phyloP scores from a whole-genome alignment of 2,888 invertebrate genomes.

The Ornithoptera alexandrae region DNA sequence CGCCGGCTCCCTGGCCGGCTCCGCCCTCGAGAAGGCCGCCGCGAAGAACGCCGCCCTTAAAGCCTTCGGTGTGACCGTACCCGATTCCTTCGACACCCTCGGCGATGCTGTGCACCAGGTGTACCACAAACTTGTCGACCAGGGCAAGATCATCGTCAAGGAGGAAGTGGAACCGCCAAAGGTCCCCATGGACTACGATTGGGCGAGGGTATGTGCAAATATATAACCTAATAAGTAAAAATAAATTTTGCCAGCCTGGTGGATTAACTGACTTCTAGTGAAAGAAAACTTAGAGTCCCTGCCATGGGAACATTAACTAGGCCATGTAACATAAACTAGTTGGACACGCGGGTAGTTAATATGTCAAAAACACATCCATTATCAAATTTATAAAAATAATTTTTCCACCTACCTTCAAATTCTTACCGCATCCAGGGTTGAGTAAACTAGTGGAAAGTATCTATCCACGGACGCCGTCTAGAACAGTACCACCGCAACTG shows the following conservation, averaged over 20 bases:
- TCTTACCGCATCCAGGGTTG: too few relatives aligned
- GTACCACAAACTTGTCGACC: constrained; percentile 87
- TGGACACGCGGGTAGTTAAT: too few relatives aligned
- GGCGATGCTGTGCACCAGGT: constrained; percentile 82
- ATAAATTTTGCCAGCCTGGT: too few relatives aligned
- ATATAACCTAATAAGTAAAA: too few relatives aligned
- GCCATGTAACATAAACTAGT: too few relatives aligned
- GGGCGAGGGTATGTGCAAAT: constrained; percentile 87
- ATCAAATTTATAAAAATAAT: too few relatives aligned
- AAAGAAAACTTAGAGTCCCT: too few relatives aligned
- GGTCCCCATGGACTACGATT: constrained; percentile 99
- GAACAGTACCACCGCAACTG: too few relatives aligned
- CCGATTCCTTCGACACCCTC: constrained; percentile 93
- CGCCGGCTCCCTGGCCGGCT: constrained; percentile 98
- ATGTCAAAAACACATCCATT: too few relatives aligned
- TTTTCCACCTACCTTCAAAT: too few relatives aligned
- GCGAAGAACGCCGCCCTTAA: constrained; percentile 93
- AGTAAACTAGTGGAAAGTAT: too few relatives aligned
- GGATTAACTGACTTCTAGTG: not conserved
- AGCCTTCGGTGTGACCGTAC: constrained; percentile 93
- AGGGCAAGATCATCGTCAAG: constrained; percentile 90
- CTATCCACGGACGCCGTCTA: too few relatives aligned
- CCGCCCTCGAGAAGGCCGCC: constrained; percentile 94
- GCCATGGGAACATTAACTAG: not conserved
- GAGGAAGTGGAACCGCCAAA: constrained; percentile 98